phyloP scores from a whole-genome alignment of 2,797 vertebrate species.

The Poecilia gillii region DNA sequence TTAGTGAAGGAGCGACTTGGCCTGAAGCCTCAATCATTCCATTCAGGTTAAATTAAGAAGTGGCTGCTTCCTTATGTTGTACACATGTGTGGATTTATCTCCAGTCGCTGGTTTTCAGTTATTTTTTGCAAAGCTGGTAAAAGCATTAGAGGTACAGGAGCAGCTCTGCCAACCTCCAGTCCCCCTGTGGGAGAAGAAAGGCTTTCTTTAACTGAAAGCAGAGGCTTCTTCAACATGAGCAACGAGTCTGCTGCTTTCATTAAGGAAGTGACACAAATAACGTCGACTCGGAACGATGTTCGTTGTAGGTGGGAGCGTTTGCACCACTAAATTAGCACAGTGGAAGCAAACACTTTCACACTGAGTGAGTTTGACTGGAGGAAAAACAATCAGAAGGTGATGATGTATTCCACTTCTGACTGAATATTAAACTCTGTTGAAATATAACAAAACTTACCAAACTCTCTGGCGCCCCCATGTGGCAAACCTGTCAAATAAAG shows the following conservation, averaged over 20 bases:
- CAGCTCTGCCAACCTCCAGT: conserved; percentile 74
- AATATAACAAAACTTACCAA: neutral
- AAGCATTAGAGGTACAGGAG: conserved; percentile 75
- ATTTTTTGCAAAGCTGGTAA: conserved; percentile 74
- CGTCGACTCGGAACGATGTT: conserved; percentile 37
- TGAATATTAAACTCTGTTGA: neutral
- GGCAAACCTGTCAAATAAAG: conserved; percentile 3
- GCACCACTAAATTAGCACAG: conserved; percentile 58
- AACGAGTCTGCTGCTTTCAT: conserved; percentile 78
- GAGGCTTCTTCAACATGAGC: conserved; percentile 61
- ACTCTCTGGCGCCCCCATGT: conserved; percentile 54
- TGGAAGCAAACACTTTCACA: conserved; percentile 53
- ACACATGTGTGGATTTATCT: conserved; percentile 57
- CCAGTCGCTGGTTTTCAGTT: conserved; percentile 48
- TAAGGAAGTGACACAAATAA: conserved; percentile 74
- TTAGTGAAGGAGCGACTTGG: neutral
- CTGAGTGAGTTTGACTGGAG: conserved; percentile 39
- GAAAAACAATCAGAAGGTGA: conserved; percentile 16
- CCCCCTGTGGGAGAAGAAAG: conserved; percentile 74
- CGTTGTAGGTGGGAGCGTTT: conserved; percentile 42
- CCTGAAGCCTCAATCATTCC: neutral
- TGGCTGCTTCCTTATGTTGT: conserved; percentile 45
- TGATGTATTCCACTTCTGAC: conserved; percentile 23
- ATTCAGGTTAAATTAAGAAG: neutral
- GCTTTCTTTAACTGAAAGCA: conserved; percentile 68